Evolutionary conservation across 2,113 vertebrate species (phyloP).

Genomic region (Nothocercus julius): DNA sequence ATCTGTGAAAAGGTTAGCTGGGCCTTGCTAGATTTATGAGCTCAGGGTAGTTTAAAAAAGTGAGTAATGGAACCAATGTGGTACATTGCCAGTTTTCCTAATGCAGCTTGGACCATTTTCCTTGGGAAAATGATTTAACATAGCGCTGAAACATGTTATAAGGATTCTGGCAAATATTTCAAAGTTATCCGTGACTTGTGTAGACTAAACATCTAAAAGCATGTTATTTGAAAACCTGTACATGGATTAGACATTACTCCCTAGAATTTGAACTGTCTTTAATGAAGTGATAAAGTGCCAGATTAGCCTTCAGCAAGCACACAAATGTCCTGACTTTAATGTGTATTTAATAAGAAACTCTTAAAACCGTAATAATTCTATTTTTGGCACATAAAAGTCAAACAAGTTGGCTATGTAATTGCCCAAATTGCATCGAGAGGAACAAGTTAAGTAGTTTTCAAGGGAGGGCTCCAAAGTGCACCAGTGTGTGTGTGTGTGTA

Average conservation of each 20-base stretch:
- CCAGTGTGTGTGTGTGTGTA: accelerated
- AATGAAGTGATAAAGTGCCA: neutral
- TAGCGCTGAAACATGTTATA: neutral
- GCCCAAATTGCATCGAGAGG: accelerated
- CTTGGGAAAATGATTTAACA: neutral
- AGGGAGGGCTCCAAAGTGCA: neutral
- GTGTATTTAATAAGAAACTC: neutral
- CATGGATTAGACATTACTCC: neutral
- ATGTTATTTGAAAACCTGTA: neutral
- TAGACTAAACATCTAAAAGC: neutral
- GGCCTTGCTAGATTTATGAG: neutral
- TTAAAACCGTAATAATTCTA: neutral
- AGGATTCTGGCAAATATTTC: neutral
- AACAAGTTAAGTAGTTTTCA: neutral
- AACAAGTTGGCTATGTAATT: neutral
- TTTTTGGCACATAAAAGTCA: neutral
- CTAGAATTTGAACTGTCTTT: neutral
- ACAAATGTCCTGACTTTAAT: neutral
- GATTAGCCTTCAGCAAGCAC: neutral
- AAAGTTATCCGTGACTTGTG: neutral
- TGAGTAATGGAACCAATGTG: neutral
- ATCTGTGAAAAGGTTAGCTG: neutral
- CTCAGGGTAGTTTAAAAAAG: neutral
- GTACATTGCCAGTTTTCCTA: accelerated
- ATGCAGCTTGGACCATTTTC: accelerated